These are phyloP conservation scores for Motacilla tschutschensis DNA, from an alignment of 2,113 vertebrate genomes.

Conservation along the genomic window DNA sequence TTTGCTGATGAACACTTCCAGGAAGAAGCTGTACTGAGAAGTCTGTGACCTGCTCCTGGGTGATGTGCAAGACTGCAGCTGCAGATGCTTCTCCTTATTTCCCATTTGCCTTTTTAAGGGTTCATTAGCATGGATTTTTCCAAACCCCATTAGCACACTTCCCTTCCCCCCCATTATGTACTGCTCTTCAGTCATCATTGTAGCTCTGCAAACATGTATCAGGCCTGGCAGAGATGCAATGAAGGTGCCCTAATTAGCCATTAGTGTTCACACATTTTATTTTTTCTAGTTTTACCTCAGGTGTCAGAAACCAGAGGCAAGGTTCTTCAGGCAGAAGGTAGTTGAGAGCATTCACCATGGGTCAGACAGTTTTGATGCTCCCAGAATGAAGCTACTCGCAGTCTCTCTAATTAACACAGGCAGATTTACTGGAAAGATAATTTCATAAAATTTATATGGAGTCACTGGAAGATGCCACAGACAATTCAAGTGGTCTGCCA, in stretches of 20 bases:
- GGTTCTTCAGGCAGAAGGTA: neutral
- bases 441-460: neutral
- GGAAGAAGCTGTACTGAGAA: neutral
- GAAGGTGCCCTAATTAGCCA: constrained; percentile 31
- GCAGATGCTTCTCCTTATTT: neutral
- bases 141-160: neutral
- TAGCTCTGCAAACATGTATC: neutral
- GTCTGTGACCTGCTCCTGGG: neutral
- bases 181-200: neutral
- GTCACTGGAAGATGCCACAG: neutral
- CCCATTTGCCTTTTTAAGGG: neutral
- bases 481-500: constrained; percentile 12
- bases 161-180: neutral
- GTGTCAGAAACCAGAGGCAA: neutral
- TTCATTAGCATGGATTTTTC: neutral
- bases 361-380: neutral
- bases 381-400: neutral
- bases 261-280: neutral
- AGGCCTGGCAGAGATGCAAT: neutral
- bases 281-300: neutral
- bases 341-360: neutral
- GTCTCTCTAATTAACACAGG: constrained; percentile 1
- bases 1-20: neutral
- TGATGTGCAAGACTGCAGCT: neutral
- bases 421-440: neutral